Base-by-base conservation (phyloP, 2,888 invertebrate species). In the Caenorhabditis sp. region DNA sequence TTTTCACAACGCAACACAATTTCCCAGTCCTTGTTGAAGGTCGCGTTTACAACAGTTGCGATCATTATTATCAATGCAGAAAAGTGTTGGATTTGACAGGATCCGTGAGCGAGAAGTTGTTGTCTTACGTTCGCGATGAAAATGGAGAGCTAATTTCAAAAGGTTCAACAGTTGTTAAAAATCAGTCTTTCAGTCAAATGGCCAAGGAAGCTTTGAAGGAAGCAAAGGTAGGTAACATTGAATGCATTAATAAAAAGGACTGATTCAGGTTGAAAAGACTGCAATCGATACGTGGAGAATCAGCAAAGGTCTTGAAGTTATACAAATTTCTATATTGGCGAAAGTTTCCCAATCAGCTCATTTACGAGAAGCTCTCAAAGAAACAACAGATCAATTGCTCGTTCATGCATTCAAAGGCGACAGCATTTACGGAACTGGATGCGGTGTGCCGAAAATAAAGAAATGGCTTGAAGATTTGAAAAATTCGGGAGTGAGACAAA, bases 11-110 rank as follows among this genome's bases (percentile, higher is more conserved):
- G 4, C 78, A 81, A 60, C 78, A 81, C 60, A 69, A 49, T 57
- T 64, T 76, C 60, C 81, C 81, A 4, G 77, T 82, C 1, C 58
- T 80, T 26, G 66, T 82, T 31, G 81, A 81, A 14, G 64, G 63
- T 1, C 50, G 53, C 10, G 74, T 82, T 27, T 82, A 81, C 69
- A 67, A 66, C 37, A 78, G 77, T 57, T 68, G 76, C 43, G 81
- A 82, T 53, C 81, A 82, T 59, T 82, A 69, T 64, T 82, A 82
- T 54, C 81, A 82, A 62, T 72, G 71, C 50, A 57, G 66, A 54
- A 82, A 82, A 63, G 70, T 79, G 8, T 26, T 14, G 23, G 76
- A 78, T 53, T 57, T 80, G 23, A 72, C 72, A 17, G 76, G 76
- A 24, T 49, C 12, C 17, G 50, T 58, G 6, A 66, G 67, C 19